Conservation (phyloP, 2,888 invertebrate species). For the Zygothrica quintamaculata region DNA sequence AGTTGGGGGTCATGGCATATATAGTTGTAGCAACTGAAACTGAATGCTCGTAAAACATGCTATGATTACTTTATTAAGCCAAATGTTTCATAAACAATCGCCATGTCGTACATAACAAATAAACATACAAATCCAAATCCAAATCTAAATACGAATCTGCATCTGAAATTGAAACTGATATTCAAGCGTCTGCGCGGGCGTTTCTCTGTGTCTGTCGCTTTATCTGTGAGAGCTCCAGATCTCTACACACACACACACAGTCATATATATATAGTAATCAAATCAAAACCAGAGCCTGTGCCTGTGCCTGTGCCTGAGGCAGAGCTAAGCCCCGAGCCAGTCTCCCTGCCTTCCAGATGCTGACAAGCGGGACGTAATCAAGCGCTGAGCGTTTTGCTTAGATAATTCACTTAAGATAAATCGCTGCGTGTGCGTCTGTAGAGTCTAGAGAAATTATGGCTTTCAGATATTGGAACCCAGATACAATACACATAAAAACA, state of each 20-base stretch:
- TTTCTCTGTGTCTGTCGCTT: constrained; percentile 25
- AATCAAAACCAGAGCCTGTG: too few relatives aligned
- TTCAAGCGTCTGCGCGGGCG: constrained; percentile 66
- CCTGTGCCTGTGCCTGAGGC: background rate
- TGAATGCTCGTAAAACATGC: constrained; percentile 73
- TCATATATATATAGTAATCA: too few relatives aligned
- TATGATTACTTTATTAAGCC: constrained; percentile 79
- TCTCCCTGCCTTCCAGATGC: constrained; percentile 34
- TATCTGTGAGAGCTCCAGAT: too few relatives aligned
- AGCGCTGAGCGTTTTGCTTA: constrained; percentile 71
- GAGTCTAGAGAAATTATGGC: constrained; percentile 69
- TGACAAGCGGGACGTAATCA: constrained; percentile 60
- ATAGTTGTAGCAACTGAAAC: background rate
- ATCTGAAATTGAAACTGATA: constrained; percentile 55
- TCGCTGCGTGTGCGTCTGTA: constrained; percentile 52
- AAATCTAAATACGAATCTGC: constrained; percentile 30
- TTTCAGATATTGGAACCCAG: constrained; percentile 66
- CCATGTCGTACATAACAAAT: constrained; percentile 71
- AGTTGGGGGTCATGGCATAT: background rate
- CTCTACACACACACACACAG: too few relatives aligned
- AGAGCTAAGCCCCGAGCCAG: background rate
- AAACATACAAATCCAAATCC: too few relatives aligned
- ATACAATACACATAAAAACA: constrained; percentile 60
- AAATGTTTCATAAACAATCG: constrained; percentile 79
- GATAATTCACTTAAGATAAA: constrained; percentile 75